phyloP scores from a whole-genome alignment of 2,797 vertebrate genomes.

The Bovichtus variegatus region DNA sequence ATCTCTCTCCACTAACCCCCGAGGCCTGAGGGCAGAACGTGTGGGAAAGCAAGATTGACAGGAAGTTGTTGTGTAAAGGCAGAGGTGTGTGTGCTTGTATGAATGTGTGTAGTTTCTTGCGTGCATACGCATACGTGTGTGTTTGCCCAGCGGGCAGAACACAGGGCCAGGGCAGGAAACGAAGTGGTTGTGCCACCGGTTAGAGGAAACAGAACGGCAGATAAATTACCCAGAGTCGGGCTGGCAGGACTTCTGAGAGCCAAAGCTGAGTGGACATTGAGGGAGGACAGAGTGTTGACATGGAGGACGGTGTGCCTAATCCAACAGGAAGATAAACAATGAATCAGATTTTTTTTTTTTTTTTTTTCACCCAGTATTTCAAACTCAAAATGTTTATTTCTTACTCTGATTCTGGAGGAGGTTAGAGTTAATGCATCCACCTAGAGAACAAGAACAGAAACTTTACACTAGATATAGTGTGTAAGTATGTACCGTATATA shows the following conservation, averaged over 20 bases:
- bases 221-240: conserved; percentile 76
- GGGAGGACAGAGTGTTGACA: conserved; percentile 76
- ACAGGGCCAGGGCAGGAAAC: conserved; percentile 74
- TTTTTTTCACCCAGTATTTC: conserved; percentile 29
- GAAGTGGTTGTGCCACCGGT: conserved; percentile 71
- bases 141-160: conserved; percentile 72
- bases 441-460: neutral
- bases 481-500: neutral
- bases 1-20: conserved; percentile 51
- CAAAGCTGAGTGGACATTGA: conserved; percentile 57
- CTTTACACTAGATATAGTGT: neutral
- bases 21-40: conserved; percentile 64
- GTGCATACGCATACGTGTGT: conserved; percentile 52
- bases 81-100: conserved; percentile 44
- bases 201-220: conserved; percentile 72
- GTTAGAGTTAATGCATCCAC: neutral
- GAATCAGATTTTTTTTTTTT: conserved; percentile 28
- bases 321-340: conserved; percentile 64
- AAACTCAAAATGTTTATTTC: conserved; percentile 19
- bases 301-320: conserved; percentile 47
- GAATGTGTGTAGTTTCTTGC: conserved; percentile 41
- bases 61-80: conserved; percentile 72
- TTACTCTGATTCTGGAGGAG: conserved; percentile 7
- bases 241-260: conserved; percentile 80
- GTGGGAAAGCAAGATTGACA: conserved; percentile 70